Evolutionary conservation across 2,888 invertebrate species (phyloP), one percentile per base, ranked within the genome.

Genomic region (Piscicola geometra): DNA sequence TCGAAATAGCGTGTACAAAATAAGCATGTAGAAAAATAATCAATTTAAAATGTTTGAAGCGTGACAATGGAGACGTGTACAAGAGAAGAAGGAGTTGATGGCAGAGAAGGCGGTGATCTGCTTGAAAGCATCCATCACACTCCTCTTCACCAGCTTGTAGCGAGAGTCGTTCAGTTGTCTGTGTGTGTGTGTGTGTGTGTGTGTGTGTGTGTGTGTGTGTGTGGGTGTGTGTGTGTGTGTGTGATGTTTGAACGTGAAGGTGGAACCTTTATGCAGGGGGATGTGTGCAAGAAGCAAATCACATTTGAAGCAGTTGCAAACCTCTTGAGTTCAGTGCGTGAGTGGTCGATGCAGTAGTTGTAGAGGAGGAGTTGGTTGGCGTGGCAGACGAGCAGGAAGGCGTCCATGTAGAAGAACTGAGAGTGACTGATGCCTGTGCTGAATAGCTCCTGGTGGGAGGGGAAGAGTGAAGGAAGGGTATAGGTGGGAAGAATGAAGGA

Each of bases 321-420:
- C 81, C 85, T 81, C 79, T 83, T 83, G 36, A 85, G 81, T 71
- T 85, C 81, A 41, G 79, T 78, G 78, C 83, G 84, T 3, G 78
- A 78, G 12, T 79, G 74, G 76, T 85, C 84, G 35, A 85, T 76
- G 76, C 81, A 79, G 75, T 83, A 85, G 79, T 84, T 85, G 79
- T 84, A 85, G 78, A 85, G 75, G 73, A 79, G 81, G 41, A 85
- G 75, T 25, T 78, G 78, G 76, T 82, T 81, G 21, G 82, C 83
- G 66, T 80, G 80, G 36, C 82, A 80, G 56, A 84, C 33, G 2
- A 85, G 76, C 28, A 85, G 80, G 77, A 85, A 85, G 76, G 83
- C 83, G 78, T 85, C 85, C 81, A 85, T 81, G 78, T 83, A 85
- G 77, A 83, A 85, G 77, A 85, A 85, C 80, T 83, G 83, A 15